These are phyloP conservation scores for Drymonia ruficornis DNA, from an alignment of 2,888 invertebrate genomes.

Conservation along the genomic window DNA sequence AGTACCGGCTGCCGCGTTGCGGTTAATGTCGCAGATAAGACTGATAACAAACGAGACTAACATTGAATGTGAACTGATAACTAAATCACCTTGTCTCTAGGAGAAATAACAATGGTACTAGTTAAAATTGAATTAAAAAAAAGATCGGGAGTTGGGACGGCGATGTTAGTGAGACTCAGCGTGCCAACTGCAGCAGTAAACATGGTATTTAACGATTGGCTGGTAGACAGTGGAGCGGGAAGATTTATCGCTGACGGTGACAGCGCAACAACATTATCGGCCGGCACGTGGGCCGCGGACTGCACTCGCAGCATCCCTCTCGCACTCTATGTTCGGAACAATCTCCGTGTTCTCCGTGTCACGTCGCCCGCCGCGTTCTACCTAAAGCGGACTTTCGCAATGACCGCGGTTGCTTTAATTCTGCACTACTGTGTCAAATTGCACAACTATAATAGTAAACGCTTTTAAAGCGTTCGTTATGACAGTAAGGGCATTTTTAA, in stretches of 20 bases:
- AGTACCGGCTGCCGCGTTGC: constrained; percentile 38
- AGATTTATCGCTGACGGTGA: constrained; percentile 57
- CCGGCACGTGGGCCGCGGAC: constrained; percentile 55
- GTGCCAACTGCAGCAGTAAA: constrained; percentile 39
- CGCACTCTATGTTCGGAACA: constrained; percentile 47
- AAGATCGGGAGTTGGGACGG: background rate
- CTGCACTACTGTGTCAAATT: constrained; percentile 36
- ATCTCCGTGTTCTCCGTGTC: constrained; percentile 42
- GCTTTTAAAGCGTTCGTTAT: constrained; percentile 14
- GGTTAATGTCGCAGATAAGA: constrained; percentile 51
- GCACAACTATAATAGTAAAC: constrained; percentile 30
- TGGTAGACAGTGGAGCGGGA: constrained; percentile 42
- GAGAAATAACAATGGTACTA: background rate
- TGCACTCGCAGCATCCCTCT: constrained; percentile 45
- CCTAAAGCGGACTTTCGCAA: constrained; percentile 45
- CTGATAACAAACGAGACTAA: constrained; percentile 44
- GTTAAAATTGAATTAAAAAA: background rate
- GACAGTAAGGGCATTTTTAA: background rate
- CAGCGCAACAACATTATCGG: constrained; percentile 59
- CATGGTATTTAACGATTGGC: constrained; percentile 51
- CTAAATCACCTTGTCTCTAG: constrained; percentile 24
- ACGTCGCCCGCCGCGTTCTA: constrained; percentile 36
- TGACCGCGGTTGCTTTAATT: constrained; percentile 34
- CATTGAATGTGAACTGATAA: constrained; percentile 42
- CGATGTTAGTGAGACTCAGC: constrained; percentile 15